Percentiles rank a stretch among this genome's conserved stretches.
These are phyloP conservation scores for Thamnaconus septentrionalis DNA, from an alignment of 2,113 vertebrate genomes.

Conservation along the genomic window DNA sequence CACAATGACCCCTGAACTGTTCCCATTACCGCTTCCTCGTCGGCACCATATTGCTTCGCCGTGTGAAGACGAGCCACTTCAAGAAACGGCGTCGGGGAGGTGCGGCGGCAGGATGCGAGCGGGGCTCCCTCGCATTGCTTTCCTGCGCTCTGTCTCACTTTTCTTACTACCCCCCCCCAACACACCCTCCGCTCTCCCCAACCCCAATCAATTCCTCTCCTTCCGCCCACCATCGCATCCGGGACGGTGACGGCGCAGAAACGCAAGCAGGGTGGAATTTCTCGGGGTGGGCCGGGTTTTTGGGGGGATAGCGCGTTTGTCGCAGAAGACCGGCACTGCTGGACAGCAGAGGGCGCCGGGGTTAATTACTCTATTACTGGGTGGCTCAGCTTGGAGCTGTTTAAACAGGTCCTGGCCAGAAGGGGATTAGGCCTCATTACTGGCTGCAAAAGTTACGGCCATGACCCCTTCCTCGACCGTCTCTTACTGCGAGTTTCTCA, in stretches of 20 bases:
- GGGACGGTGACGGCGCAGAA: conserved; percentile 29
- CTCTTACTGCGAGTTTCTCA: conserved; percentile 80
- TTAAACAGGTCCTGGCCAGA: conserved; percentile 87
- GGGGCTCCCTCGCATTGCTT: conserved; percentile 24
- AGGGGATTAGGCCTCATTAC: conserved; percentile 98
- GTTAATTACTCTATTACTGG: conserved; percentile 99
- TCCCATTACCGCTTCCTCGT: conserved; percentile 48
- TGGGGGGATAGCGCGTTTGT: not conserved
- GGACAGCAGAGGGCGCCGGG: conserved; percentile 77
- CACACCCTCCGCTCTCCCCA: conserved; percentile 30
- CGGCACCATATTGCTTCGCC: conserved; percentile 13
- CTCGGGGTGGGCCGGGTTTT: too few species aligned
- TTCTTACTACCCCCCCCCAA: conserved; percentile 19
- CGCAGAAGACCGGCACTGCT: conserved; percentile 33
- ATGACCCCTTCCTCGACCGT: conserved; percentile 79
- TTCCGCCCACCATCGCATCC: conserved; percentile 11
- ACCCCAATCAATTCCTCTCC: conserved; percentile 20
- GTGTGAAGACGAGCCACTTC: conserved; percentile 37
- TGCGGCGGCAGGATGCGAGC: conserved; percentile 1
- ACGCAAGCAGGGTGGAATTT: conserved; percentile 7
- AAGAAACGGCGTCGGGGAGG: conserved; percentile 36
- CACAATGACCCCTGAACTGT: conserved; percentile 54
- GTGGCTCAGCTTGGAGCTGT: conserved; percentile 87
- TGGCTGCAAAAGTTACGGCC: conserved; percentile 91
- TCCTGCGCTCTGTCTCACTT: conserved; percentile 10